These are phyloP conservation scores for Trichonephila inaurata DNA, from an alignment of 1,140 invertebrate genomes.

Conservation along the genomic window DNA sequence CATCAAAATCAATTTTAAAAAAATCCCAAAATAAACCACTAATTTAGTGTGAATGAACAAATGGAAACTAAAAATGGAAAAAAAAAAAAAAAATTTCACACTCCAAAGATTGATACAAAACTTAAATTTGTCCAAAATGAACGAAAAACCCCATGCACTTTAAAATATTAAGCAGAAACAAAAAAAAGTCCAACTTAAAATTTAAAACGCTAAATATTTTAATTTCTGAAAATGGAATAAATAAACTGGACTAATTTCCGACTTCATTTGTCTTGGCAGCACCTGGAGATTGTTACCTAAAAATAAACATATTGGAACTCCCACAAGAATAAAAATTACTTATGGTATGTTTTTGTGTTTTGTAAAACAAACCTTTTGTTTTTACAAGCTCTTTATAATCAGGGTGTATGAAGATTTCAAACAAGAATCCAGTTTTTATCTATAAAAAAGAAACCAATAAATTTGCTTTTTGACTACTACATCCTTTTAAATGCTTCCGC, in stretches of 20 bases:
- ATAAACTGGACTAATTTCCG: too few relatives aligned
- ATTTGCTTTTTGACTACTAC: conserved; percentile 73
- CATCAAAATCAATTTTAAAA: background rate
- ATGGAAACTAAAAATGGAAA: background rate
- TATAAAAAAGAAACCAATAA: conserved; percentile 77
- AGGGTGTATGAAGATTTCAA: conserved; percentile 71
- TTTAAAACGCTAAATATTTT: too few relatives aligned
- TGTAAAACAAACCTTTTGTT: conserved; percentile 70
- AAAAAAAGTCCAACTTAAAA: too few relatives aligned
- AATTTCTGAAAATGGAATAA: too few relatives aligned
- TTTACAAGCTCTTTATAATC: conserved; percentile 74
- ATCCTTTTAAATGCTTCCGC: conserved; percentile 61
- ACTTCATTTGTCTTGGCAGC: too few relatives aligned
- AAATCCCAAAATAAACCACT: background rate
- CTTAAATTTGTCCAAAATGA: background rate
- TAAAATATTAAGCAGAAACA: too few relatives aligned
- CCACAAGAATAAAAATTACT: conserved; percentile 44
- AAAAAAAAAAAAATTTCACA: background rate
- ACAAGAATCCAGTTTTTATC: conserved; percentile 74
- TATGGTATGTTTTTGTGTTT: conserved; percentile 63
- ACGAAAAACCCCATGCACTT: too few relatives aligned
- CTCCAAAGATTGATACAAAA: background rate
- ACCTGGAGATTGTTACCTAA: conserved; percentile 51
- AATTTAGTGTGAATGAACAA: background rate
- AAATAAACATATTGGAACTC: conserved; percentile 62